These are phyloP conservation scores for Galbula dea DNA, from an alignment of 2,113 vertebrate genomes.

Conservation along the genomic window DNA sequence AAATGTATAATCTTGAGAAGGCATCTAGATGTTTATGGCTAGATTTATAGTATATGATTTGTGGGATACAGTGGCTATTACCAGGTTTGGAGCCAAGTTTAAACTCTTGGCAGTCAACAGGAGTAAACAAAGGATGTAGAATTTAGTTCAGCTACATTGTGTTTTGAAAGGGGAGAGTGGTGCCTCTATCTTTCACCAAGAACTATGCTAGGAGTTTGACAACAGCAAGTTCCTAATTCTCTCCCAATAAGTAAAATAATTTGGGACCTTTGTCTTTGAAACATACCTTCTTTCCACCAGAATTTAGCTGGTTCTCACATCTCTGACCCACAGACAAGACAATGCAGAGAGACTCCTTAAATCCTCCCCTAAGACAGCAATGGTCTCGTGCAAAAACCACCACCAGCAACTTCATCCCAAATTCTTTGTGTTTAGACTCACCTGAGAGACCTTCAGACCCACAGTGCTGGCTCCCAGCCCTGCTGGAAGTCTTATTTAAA, in stretches of 20 bases:
- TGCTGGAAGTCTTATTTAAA: background rate
- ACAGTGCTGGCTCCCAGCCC: background rate
- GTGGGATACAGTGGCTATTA: background rate
- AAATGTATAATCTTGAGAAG: background rate
- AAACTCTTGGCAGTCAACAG: background rate
- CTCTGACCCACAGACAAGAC: background rate
- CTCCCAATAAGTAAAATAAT: background rate
- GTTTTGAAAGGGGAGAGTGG: background rate
- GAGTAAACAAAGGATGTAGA: background rate
- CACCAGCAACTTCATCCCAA: background rate
- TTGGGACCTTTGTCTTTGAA: background rate
- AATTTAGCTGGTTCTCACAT: background rate
- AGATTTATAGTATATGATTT: background rate
- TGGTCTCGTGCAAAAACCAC: background rate
- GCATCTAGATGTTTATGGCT: background rate
- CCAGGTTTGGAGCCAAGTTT: background rate
- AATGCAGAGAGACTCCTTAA: background rate
- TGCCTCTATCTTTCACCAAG: background rate
- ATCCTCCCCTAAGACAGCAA: background rate
- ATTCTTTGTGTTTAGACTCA: background rate
- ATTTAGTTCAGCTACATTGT: background rate
- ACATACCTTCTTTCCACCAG: background rate
- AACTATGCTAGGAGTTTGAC: background rate
- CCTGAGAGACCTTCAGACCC: background rate
- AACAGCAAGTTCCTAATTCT: background rate